Evolutionary conservation across 1,140 invertebrate species (phyloP).

Genomic region (Papilio dardanus): DNA sequence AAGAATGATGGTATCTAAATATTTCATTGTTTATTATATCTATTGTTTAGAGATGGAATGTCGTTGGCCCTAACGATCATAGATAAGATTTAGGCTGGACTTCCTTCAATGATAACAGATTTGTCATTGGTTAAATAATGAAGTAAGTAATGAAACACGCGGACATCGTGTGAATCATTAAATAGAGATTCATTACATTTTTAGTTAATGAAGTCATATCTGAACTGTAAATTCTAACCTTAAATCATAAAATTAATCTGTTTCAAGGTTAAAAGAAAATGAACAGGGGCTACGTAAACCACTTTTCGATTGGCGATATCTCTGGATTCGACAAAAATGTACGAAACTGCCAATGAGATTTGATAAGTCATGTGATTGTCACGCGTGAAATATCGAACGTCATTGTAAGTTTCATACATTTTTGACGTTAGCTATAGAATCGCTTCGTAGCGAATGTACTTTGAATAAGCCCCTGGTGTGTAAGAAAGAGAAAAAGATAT

Average conservation of each 20-base stretch:
- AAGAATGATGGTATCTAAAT: slow-evolving; percentile 14
- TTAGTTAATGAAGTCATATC: background rate
- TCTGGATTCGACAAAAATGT: too few species aligned
- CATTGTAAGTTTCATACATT: too few species aligned
- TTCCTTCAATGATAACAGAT: slow-evolving; percentile 45
- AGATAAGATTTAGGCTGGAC: slow-evolving; percentile 39
- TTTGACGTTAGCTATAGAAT: too few species aligned
- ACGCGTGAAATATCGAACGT: too few species aligned
- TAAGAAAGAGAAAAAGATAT: background rate
- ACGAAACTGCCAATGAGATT: too few species aligned
- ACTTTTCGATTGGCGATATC: too few species aligned
- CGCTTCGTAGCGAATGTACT: too few species aligned
- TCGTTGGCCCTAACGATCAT: slow-evolving; percentile 26
- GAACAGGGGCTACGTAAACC: too few species aligned
- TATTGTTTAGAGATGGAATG: slow-evolving; percentile 41
- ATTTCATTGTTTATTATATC: slow-evolving; percentile 21
- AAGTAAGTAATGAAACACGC: slow-evolving; percentile 6
- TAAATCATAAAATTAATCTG: too few species aligned
- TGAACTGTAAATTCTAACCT: background rate
- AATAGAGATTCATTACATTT: background rate
- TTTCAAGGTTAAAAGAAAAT: too few species aligned
- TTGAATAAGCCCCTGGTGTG: too few species aligned
- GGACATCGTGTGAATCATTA: background rate
- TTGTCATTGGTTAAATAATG: slow-evolving; percentile 34
- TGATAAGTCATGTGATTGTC: too few species aligned